phyloP scores from a whole-genome alignment of 2,797 vertebrate genomes.

The Falco novaeseelandiae region DNA sequence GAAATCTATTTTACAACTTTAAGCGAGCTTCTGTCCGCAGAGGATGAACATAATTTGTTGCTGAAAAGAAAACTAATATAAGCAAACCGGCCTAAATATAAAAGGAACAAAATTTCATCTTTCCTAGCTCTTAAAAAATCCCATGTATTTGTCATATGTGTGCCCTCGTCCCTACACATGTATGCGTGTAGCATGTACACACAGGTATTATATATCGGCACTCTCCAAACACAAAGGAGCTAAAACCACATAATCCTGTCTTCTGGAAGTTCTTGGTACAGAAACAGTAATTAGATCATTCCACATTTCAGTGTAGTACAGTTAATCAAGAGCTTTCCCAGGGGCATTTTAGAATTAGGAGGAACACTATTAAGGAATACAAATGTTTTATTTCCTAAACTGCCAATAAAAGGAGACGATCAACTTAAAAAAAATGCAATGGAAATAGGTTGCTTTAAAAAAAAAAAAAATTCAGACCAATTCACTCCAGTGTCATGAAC shows the following conservation, averaged over 20 bases:
- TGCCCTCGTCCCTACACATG: background rate
- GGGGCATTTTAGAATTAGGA: slow-evolving; percentile 50
- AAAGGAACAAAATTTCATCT: background rate
- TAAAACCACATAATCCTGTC: slow-evolving; percentile 14
- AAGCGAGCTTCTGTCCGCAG: background rate
- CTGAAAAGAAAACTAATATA: slow-evolving; percentile 20
- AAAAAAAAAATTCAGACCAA: background rate
- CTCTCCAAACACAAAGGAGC: slow-evolving; percentile 10
- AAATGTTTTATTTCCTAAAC: slow-evolving; percentile 56
- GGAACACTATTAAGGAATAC: slow-evolving; percentile 48
- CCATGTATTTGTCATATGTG: background rate
- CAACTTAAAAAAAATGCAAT: background rate
- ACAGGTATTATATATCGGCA: background rate
- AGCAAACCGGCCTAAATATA: background rate
- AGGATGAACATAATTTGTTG: slow-evolving; percentile 11
- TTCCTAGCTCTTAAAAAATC: background rate
- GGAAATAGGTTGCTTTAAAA: background rate
- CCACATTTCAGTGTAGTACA: slow-evolving; percentile 43
- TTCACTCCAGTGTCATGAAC: background rate
- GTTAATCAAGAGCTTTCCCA: slow-evolving; percentile 60
- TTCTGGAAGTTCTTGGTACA: slow-evolving; percentile 39
- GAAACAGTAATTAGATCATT: slow-evolving; percentile 58
- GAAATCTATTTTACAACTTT: slow-evolving; percentile 57
- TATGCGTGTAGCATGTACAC: background rate
- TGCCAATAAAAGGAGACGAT: background rate